Evolutionary conservation across 2,888 invertebrate genomes (phyloP).

Genomic region (Thalpophila matura): DNA sequence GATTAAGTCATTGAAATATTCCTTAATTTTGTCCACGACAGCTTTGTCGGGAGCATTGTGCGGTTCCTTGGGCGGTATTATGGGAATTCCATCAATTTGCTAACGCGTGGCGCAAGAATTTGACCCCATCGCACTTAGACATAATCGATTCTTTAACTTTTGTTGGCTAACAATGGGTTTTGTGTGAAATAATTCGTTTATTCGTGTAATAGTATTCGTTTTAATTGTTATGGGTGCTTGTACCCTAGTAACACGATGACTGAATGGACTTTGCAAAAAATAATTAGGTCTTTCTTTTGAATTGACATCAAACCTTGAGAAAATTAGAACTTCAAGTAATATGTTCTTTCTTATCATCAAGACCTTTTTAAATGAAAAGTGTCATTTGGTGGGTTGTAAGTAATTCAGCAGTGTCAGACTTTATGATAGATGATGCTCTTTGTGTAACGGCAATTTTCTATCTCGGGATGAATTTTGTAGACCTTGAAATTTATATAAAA

Average conservation of each 20-base stretch:
- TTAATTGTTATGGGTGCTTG: constrained; percentile 83
- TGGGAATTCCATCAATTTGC: constrained; percentile 89
- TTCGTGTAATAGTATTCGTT: constrained; percentile 76
- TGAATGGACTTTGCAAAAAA: constrained; percentile 37
- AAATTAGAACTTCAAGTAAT: constrained; percentile 29
- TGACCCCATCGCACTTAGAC: constrained; percentile 74
- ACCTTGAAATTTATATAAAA: constrained; percentile 58
- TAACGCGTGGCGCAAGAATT: constrained; percentile 82
- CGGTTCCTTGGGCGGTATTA: constrained; percentile 83
- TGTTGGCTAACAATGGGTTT: constrained; percentile 79
- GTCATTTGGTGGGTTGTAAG: constrained; percentile 42
- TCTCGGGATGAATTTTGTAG: constrained; percentile 32
- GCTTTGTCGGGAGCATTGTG: constrained; percentile 79
- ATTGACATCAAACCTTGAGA: constrained; percentile 9
- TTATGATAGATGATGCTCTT: constrained; percentile 60
- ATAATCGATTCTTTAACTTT: constrained; percentile 78
- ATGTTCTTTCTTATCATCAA: constrained; percentile 6
- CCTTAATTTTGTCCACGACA: constrained; percentile 78
- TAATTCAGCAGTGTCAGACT: constrained; percentile 56
- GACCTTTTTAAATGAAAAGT: constrained; percentile 52
- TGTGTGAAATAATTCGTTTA: constrained; percentile 85
- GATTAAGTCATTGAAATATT: constrained; percentile 88
- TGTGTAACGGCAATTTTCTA: constrained; percentile 48
- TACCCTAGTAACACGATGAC: constrained; percentile 24
- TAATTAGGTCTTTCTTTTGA: constrained; percentile 41